phyloP scores from a whole-genome alignment of 2,113 vertebrate species.

The Pelobates fuscus region DNA sequence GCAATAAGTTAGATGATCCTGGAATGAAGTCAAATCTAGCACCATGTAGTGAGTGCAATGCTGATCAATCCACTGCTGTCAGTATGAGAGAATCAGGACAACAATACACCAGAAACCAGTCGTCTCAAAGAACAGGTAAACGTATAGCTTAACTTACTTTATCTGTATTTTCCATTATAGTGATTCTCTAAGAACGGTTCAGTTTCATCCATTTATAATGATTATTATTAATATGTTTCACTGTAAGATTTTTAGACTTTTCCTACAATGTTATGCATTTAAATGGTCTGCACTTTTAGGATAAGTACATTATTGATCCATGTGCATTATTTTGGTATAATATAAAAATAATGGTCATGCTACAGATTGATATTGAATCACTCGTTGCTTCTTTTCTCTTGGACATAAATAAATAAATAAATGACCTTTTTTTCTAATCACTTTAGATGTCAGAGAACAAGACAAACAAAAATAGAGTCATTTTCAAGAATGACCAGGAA shows the following conservation, averaged over 20 bases:
- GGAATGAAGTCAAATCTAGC: conserved; percentile 74
- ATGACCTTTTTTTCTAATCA: neutral
- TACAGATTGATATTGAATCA: neutral
- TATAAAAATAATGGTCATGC: neutral
- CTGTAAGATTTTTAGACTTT: too few species aligned
- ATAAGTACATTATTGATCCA: too few species aligned
- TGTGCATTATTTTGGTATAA: neutral
- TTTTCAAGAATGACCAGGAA: conserved; percentile 75
- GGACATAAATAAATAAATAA: too few species aligned
- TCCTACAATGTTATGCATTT: too few species aligned
- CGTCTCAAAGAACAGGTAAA: conserved; percentile 48
- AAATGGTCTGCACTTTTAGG: too few species aligned
- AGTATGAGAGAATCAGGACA: conserved; percentile 72
- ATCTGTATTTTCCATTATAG: neutral
- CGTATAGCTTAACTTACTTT: neutral
- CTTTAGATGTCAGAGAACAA: conserved; percentile 75
- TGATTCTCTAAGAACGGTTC: neutral
- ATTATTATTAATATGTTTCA: too few species aligned
- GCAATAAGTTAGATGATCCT: conserved; percentile 72
- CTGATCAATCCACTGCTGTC: conserved; percentile 67
- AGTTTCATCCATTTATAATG: neutral
- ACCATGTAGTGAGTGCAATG: conserved; percentile 68
- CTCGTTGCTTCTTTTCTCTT: neutral
- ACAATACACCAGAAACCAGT: conserved; percentile 54
- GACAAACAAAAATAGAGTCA: conserved; percentile 69